phyloP scores from a whole-genome alignment of 2,888 invertebrate genomes.

The Cabera pusaria region DNA sequence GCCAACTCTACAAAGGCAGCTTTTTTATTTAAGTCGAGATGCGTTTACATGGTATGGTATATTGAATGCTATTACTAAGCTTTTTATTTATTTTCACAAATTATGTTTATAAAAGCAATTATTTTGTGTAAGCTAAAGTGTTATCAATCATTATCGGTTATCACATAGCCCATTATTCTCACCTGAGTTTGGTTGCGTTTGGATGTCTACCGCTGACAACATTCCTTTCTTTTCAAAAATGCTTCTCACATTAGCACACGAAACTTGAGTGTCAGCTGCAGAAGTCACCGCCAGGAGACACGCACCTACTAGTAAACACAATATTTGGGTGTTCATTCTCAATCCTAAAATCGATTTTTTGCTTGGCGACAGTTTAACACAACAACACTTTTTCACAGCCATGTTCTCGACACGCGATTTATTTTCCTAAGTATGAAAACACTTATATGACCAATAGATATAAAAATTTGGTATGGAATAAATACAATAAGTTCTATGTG shows the following conservation, averaged over 20 bases:
- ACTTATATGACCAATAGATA: slow-evolving; percentile 47
- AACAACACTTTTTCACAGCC: slow-evolving; percentile 79
- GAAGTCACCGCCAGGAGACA: slow-evolving; percentile 60
- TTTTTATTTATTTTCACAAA: too few species aligned
- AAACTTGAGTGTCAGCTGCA: slow-evolving; percentile 63
- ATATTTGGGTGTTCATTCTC: slow-evolving; percentile 72
- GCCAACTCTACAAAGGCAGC: too few species aligned
- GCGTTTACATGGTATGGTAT: too few species aligned
- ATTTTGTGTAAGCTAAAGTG: slow-evolving; percentile 2
- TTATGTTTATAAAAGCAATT: too few species aligned
- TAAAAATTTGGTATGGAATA: slow-evolving; percentile 54
- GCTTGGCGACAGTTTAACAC: slow-evolving; percentile 76
- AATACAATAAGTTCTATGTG: slow-evolving; percentile 26
- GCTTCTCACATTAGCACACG: slow-evolving; percentile 78
- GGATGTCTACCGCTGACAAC: slow-evolving; percentile 71
- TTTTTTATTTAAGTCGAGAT: too few species aligned
- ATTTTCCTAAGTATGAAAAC: slow-evolving; percentile 43
- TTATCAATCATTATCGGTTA: slow-evolving; percentile 52
- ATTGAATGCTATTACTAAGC: too few species aligned
- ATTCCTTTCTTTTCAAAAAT: slow-evolving; percentile 79
- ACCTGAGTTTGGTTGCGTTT: slow-evolving; percentile 80
- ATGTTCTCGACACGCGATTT: slow-evolving; percentile 51
- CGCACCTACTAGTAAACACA: slow-evolving; percentile 70
- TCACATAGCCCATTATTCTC: slow-evolving; percentile 58
- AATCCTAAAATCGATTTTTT: slow-evolving; percentile 82